Base-by-base conservation (phyloP, 2,797 vertebrate species). In the Buceros bicornis region DNA sequence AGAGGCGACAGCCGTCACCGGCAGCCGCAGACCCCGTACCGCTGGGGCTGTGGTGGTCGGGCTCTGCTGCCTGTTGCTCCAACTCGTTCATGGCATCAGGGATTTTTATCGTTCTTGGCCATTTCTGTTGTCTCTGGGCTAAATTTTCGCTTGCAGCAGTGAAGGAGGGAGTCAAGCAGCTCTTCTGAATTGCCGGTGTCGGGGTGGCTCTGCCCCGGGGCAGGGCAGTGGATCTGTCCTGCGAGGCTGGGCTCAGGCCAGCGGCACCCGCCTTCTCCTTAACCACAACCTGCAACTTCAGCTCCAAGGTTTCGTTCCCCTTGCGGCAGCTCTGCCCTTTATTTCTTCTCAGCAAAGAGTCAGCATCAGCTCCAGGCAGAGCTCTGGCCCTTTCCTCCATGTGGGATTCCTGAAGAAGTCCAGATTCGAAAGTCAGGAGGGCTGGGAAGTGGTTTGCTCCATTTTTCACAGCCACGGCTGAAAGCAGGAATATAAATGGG, bases 141-240 rank as follows among this genome's bases (percentile, higher is more conserved):
- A 56, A 7, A 10, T 7, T 54, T 35, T 8, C 35, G 3, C n/a
- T 17, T 21, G 37, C 29, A 17, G 25, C 16, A 3, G 11, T 1
- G 18, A 9, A 35, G 43, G 13, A 74, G 76, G 74, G 26, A 2
- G 31, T 47, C 26, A 2, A 17, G 73, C 53, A 65, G 69, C 66
- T 26, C n/a, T 15, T n/a, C n/a, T 8, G 2, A 3, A 51, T 6
- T 8, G 31, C 1, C 2, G 9, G 29, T 1, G 2, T 4, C 3
- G 4, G n/a, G 0, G 0, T 4, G 71, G 48, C 1, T 5, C n/a
- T 37, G 4, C 33, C 45, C 17, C 4, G 45, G 71, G 64, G n/a
- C 6, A 28, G 19, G 4, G 37, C 37, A 28, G 72, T 56, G 57
- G 57, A 17, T 33, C 58, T 13, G 61, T 74, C 35, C 19, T 2